phyloP scores from a whole-genome alignment of 2,113 vertebrate species.

The Anoplopoma fimbria region DNA sequence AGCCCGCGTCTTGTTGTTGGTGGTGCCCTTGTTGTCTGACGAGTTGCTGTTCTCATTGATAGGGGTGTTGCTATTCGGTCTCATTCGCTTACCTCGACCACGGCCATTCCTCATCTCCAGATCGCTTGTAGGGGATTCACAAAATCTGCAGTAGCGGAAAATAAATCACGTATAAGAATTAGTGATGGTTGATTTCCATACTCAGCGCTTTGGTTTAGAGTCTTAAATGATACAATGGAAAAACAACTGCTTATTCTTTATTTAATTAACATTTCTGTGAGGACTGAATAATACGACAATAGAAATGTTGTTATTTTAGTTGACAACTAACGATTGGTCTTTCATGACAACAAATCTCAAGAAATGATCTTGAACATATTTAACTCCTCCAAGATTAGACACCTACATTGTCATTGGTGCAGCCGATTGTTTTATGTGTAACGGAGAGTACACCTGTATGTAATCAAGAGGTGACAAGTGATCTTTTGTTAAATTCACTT shows the following conservation, averaged over 20 bases:
- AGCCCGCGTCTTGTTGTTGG: constrained; percentile 93
- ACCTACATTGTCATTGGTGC: not conserved
- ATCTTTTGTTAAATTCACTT: not conserved
- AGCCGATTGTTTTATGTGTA: constrained; percentile 3
- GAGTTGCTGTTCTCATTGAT: constrained; percentile 90
- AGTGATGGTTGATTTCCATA: not conserved
- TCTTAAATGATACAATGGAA: not conserved
- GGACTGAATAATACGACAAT: not conserved
- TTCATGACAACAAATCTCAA: not conserved
- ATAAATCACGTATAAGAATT: constrained; percentile 18
- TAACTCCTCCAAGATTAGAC: not conserved
- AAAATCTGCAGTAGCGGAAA: constrained; percentile 87
- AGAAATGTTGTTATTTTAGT: too few species aligned
- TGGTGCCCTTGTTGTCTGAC: constrained; percentile 92
- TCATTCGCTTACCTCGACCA: constrained; percentile 95
- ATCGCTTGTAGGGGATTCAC: constrained; percentile 98
- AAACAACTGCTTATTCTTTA: not conserved
- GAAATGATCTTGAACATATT: not conserved
- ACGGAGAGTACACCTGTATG: not conserved
- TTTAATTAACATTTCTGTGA: constrained; percentile 2
- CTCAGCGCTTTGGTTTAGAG: not conserved
- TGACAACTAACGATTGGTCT: too few species aligned
- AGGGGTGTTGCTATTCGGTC: constrained; percentile 94
- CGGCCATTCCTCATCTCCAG: constrained; percentile 97
- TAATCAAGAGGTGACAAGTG: constrained; percentile 23